Evolutionary conservation across 2,797 vertebrate genomes (phyloP).

Genomic region (Spondyliosoma cantharus): DNA sequence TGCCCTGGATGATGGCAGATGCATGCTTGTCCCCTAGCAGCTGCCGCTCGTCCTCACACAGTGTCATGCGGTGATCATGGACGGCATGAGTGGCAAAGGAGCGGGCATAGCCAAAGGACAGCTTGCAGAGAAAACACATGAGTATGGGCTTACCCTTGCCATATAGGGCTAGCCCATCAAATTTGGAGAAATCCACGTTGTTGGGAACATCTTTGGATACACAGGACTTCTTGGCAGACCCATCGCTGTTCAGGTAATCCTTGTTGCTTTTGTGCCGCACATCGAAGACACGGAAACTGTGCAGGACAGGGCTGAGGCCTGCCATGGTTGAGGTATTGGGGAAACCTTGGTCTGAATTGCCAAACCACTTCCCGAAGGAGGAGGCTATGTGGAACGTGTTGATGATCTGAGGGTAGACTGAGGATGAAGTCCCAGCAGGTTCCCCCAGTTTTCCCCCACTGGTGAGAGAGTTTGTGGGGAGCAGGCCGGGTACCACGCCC

Average conservation of each 20-base stretch:
- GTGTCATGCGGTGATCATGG: constrained; percentile 99
- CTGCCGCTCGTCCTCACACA: constrained; percentile 97
- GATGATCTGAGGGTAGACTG: constrained; percentile 99
- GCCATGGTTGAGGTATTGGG: constrained; percentile 99
- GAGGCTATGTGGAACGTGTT: constrained; percentile 99
- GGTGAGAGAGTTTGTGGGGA: constrained; percentile 92
- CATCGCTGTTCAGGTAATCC: constrained; percentile 99
- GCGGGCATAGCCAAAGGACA: constrained; percentile 98
- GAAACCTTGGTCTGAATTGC: constrained; percentile 97
- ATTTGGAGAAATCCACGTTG: constrained; percentile 99
- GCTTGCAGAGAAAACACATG: constrained; percentile 99
- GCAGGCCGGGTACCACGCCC: constrained; percentile 82
- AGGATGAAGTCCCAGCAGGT: constrained; percentile 89
- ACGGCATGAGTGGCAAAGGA: constrained; percentile 99
- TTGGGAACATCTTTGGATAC: constrained; percentile 99
- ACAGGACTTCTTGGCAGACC: constrained; percentile 99
- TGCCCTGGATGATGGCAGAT: constrained; percentile 99
- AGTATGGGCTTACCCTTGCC: constrained; percentile 99
- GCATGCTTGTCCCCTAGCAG: constrained; percentile 98
- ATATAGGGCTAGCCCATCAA: constrained; percentile 97
- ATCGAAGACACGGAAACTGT: constrained; percentile 99
- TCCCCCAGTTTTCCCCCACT: constrained; percentile 87
- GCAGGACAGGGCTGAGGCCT: constrained; percentile 99
- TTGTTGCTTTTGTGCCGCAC: constrained; percentile 99
- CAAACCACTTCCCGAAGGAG: constrained; percentile 99